Evolutionary conservation across 2,888 invertebrate species (phyloP).

Genomic region (Griposia aprilina): DNA sequence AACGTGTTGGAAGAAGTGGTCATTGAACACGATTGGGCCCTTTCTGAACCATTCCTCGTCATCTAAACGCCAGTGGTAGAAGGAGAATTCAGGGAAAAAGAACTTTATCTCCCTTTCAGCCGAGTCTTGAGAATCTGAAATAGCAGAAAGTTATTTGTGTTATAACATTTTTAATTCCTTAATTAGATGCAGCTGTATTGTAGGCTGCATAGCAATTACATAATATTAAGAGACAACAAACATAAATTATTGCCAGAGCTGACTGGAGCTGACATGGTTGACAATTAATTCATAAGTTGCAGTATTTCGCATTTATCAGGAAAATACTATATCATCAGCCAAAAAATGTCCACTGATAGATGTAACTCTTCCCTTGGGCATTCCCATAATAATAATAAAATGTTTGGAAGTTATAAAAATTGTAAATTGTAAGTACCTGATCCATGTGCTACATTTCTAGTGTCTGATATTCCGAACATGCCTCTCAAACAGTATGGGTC

Average conservation of each 20-base stretch:
- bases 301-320: background rate
- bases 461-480: constrained; percentile 97
- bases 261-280: background rate
- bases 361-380: too few species aligned
- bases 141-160: constrained; percentile 15
- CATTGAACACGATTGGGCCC: constrained; percentile 89
- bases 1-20: constrained; percentile 90
- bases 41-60: constrained; percentile 88
- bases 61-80: constrained; percentile 91
- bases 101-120: constrained; percentile 94
- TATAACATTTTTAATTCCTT: background rate
- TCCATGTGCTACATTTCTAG: constrained; percentile 98
- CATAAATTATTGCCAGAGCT: background rate
- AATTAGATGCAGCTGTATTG: background rate
- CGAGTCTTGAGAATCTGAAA: constrained; percentile 94
- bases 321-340: background rate
- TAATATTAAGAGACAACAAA: background rate
- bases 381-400: background rate
- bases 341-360: background rate
- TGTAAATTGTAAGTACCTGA: constrained; percentile 93
- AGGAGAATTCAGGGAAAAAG: constrained; percentile 96
- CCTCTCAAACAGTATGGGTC: constrained; percentile 95
- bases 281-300: background rate
- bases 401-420: background rate
- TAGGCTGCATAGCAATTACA: background rate